Evolutionary conservation across 2,888 invertebrate genomes (phyloP), one percentile per base, ranked within the genome.

Genomic region (Brenthis hecate): DNA sequence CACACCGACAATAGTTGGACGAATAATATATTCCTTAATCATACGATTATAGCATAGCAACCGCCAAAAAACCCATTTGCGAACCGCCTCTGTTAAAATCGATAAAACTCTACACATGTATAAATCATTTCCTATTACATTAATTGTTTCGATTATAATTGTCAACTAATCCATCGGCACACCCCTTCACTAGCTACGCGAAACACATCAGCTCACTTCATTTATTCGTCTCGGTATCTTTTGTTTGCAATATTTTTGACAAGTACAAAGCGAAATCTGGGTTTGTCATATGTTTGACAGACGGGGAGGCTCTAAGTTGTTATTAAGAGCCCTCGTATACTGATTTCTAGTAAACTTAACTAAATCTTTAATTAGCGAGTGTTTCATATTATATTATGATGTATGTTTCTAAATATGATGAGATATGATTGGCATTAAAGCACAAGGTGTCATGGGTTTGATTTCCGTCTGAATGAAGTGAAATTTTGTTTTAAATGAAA

Each of bases 211-310:
- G 88, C 91, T 89, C 91, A 90, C 91, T 92, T 92, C 92, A 92
- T 92, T 92, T 90, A 91, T 90, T 85, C 88, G 85, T 87, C 82
- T 82, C 86, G 85, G 86, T 91, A 92, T 91, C 91, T 92, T 92
- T 92, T 92, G 92, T 92, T 92, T 92, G 91, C 87, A 88, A 90
- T 92, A 92, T 92, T 92, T 92, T 92, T 92, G 92, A 92, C 92
- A 92, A 91, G 92, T 89, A 92, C 91, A 92, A 92, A 92, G 92
- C 91, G 84, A 83, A 87, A 91, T 91, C 92, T 91, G 92, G 86
- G 86, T 88, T 85, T 91, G 91, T 91, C 91, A 88, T 89, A 89
- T 85, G 91, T 92, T 92, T 92, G 92, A 92, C 90, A 89, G 89
- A 85, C 85, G 86, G 69, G 76, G 71, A 85, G 87, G 86, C 80